Conservation (phyloP, 2,888 invertebrate species). For the Pristionchus japonicus region DNA sequence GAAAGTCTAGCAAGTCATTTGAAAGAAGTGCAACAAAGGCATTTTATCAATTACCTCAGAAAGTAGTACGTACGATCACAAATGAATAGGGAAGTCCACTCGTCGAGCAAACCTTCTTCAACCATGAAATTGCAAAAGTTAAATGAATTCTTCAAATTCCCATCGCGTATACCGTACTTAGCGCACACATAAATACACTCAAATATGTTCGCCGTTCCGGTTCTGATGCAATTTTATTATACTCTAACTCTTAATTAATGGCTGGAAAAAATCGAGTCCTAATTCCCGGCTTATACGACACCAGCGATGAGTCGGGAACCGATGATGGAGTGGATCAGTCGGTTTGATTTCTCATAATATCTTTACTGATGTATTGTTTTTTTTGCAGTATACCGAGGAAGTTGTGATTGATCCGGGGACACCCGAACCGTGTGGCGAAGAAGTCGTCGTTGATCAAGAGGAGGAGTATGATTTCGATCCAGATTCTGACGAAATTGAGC, state of each 20-base stretch:
- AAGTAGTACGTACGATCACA: conserved; percentile 33
- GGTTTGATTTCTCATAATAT: not conserved
- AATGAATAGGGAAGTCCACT: conserved; percentile 46
- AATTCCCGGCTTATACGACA: conserved; percentile 25
- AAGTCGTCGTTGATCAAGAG: not conserved
- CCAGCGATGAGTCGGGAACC: conserved; percentile 21
- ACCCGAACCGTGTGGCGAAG: not conserved
- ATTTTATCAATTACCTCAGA: conserved; percentile 13
- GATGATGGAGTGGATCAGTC: not conserved
- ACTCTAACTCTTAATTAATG: not conserved
- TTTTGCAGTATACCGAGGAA: not conserved
- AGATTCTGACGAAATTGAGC: not conserved
- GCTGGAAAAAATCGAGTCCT: not conserved
- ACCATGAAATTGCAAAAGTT: not conserved
- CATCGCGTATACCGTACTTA: not conserved
- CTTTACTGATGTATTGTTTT: not conserved
- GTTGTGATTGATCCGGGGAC: not conserved
- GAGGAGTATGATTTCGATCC: not conserved
- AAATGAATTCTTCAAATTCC: too few species aligned
- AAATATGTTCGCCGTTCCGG: too few species aligned
- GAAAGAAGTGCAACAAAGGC: not conserved
- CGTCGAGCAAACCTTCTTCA: conserved; percentile 40
- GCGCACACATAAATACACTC: too few species aligned
- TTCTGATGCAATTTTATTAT: not conserved
- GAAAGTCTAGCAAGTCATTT: not conserved